A percentile compares a stretch with the other conserved stretches of the same genome.
Conservation (phyloP, 2,113 vertebrate genomes). For the Crotophaga sulcirostris region DNA sequence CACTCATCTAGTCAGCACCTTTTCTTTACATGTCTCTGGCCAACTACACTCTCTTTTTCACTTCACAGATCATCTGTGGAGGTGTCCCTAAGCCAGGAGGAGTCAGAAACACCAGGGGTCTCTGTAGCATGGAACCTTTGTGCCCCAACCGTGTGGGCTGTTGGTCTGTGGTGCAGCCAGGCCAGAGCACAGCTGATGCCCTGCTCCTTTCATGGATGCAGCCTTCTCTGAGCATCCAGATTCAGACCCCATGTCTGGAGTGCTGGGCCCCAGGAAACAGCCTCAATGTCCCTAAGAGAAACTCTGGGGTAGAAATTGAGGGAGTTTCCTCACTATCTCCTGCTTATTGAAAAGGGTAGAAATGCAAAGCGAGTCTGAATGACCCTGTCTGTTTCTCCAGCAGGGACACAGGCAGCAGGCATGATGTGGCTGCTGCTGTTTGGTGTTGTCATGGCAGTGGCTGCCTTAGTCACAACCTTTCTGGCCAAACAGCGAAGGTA, state of each 20-base stretch:
- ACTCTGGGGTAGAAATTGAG: not conserved
- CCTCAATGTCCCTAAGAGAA: not conserved
- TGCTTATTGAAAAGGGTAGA: not conserved
- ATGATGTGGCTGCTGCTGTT: constrained; percentile 32
- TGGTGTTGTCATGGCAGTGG: not conserved
- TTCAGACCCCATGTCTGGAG: not conserved
- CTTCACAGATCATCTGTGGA: not conserved
- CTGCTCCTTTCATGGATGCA: not conserved
- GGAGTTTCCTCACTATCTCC: not conserved
- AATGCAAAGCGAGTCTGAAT: not conserved
- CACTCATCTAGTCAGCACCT: not conserved
- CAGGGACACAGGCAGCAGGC: not conserved
- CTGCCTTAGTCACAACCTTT: constrained; percentile 13
- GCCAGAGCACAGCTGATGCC: not conserved
- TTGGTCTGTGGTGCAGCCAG: not conserved
- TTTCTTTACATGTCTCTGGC: not conserved
- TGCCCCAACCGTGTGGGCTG: not conserved
- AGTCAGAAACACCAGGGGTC: not conserved
- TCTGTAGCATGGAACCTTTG: not conserved
- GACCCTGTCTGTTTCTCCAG: constrained; percentile 1
- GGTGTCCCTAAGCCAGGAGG: not conserved
- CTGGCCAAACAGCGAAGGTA: constrained; percentile 56
- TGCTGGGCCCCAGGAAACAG: not conserved
- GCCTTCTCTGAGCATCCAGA: not conserved
- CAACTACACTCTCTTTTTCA: not conserved